Base-by-base conservation (phyloP, 2,113 vertebrate genomes). In the Entosphenus tridentatus region DNA sequence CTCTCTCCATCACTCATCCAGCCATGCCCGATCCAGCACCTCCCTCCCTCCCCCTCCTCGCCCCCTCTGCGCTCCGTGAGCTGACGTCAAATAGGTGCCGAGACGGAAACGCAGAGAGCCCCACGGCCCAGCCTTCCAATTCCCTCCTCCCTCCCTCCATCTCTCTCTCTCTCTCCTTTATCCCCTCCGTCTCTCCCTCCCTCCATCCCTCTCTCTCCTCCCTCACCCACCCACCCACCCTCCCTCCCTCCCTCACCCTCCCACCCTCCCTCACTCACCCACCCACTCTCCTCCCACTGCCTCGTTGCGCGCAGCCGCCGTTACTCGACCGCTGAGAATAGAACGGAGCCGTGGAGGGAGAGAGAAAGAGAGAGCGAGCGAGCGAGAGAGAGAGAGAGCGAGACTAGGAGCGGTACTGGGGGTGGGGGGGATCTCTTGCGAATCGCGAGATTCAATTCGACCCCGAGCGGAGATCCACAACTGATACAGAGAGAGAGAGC, bases 31-130 rank as follows among this genome's bases (percentile, higher is more conserved):
- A 13, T 17, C 58, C 58, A 14, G 13, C 58, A 13, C 58, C 58
- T 62, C 58, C 58, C 58, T 39, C 39, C 58, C 58, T 62, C 58
- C 58, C 58, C 58, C 58, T 62, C 58, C 58, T 62, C 58, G 13
- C 58, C 16, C 58, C 58, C 58, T 17, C 58, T 62, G 13, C 58
- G 13, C 58, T 62, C 13, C 4, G 58, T 39, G 39, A 39, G 39
- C 39, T 39, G 39, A 39, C 39, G 39, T 39, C 39, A 39, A 39
- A 39, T 39, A 39, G 39, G 39, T 39, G 3, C 39, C 39, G 39
- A 39, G 39, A 39, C 39, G 39, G 39, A 39, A 39, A 7, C 39
- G 39, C 39, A 39, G 6, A 39, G 39, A 7, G 39, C 39, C 21
- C 18, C 18, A 14, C 18, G 18, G 18, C 58, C 4, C 13, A 62